Percentiles rank a stretch among this genome's conserved stretches.
Evolutionary conservation across 2,888 invertebrate genomes (phyloP).

Genomic region (Drosophila lutescens): DNA sequence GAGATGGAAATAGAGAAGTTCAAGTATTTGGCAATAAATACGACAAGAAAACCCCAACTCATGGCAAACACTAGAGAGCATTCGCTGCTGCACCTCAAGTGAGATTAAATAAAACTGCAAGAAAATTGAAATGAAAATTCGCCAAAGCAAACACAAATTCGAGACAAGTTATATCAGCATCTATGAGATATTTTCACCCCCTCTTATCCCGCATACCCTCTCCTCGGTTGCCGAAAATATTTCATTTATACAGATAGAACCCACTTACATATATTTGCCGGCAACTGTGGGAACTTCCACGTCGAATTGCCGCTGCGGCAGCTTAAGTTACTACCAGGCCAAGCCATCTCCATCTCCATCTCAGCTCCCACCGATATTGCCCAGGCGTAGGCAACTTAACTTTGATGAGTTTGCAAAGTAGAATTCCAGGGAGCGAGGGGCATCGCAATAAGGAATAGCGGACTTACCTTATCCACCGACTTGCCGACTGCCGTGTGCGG

Average conservation of each 20-base stretch:
- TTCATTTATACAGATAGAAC: slow-evolving; percentile 40
- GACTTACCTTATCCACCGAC: slow-evolving; percentile 26
- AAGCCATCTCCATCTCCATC: neutral
- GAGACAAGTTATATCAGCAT: slow-evolving; percentile 63
- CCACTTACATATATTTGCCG: slow-evolving; percentile 37
- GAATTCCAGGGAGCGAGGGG: slow-evolving; percentile 5
- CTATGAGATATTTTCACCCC: slow-evolving; percentile 24
- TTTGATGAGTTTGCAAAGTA: slow-evolving; percentile 73
- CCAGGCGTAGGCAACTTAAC: slow-evolving; percentile 53
- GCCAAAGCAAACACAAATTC: slow-evolving; percentile 72
- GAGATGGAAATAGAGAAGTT: slow-evolving; percentile 1
- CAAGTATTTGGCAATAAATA: slow-evolving; percentile 11
- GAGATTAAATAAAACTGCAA: slow-evolving; percentile 75
- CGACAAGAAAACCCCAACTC: slow-evolving; percentile 10
- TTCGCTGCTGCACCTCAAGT: slow-evolving; percentile 74
- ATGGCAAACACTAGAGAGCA: slow-evolving; percentile 60
- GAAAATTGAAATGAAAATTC: slow-evolving; percentile 77
- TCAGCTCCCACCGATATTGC: slow-evolving; percentile 9
- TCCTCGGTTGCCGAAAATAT: slow-evolving; percentile 35
- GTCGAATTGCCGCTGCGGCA: slow-evolving; percentile 35
- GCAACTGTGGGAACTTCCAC: slow-evolving; percentile 26
- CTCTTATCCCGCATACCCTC: neutral
- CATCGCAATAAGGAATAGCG: slow-evolving; percentile 5
- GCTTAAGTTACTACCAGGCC: slow-evolving; percentile 37
- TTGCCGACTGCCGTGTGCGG: slow-evolving; percentile 23